A percentile compares a stretch with the other conserved stretches of the same genome.
Evolutionary conservation across 2,113 vertebrate species (phyloP).

Genomic region (Atrichornis clamosus): DNA sequence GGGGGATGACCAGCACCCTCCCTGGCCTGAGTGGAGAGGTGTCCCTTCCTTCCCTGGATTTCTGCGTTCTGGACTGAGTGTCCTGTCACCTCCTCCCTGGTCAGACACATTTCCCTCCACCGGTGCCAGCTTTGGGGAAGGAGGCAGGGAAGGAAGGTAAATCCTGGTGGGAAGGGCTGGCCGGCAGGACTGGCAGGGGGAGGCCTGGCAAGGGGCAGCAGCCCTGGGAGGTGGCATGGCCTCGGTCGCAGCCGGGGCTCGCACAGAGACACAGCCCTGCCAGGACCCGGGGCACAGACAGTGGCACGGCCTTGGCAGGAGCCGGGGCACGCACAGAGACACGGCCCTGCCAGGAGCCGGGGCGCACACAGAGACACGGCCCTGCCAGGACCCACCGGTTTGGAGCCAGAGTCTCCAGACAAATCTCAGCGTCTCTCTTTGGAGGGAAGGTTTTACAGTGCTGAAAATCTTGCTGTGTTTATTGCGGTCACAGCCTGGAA

Average conservation of each 20-base stretch:
- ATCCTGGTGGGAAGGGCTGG: rapidly evolving
- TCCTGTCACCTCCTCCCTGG: too few relatives aligned
- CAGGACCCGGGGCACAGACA: neutral
- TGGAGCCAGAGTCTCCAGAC: neutral
- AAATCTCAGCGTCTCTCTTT: neutral
- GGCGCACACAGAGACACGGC: neutral
- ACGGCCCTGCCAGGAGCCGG: neutral
- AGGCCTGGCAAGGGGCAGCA: neutral
- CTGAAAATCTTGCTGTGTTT: neutral
- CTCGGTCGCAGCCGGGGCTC: neutral
- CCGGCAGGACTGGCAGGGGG: neutral
- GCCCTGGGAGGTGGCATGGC: neutral
- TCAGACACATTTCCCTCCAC: neutral
- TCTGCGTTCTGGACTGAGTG: rapidly evolving
- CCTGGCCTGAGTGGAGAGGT: neutral
- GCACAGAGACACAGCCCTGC: neutral
- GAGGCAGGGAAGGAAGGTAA: neutral
- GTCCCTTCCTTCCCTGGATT: neutral
- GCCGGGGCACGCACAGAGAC: rapidly evolving
- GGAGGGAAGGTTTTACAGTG: neutral
- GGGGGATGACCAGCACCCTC: neutral
- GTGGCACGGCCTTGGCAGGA: neutral
- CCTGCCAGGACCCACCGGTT: neutral
- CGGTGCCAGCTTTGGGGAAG: neutral
- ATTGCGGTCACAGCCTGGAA: neutral